Evolutionary conservation across 2,888 invertebrate species (phyloP).

Genomic region (Rutpela maculata): DNA sequence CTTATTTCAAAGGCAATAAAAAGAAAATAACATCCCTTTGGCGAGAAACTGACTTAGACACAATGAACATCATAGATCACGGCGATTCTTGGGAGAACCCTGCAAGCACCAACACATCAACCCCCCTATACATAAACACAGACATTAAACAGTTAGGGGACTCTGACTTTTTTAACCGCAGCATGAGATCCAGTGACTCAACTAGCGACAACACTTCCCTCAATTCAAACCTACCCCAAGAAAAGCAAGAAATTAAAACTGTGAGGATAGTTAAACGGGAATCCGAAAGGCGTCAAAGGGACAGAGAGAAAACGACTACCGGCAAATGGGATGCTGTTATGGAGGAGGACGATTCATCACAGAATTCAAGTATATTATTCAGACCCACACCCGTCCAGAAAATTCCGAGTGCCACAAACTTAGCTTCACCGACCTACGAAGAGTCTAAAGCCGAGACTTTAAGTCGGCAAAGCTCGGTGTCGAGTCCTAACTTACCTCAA

Average conservation of each 20-base stretch:
- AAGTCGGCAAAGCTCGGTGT: constrained; percentile 63
- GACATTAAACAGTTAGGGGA: constrained; percentile 66
- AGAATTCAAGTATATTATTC: constrained; percentile 66
- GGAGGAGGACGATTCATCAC: constrained; percentile 72
- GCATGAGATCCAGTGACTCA: constrained; percentile 76
- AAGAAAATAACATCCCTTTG: constrained; percentile 83
- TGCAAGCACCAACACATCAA: constrained; percentile 66
- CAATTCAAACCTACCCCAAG: constrained; percentile 75
- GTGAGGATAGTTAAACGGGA: constrained; percentile 95
- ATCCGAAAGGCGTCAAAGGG: constrained; percentile 89
- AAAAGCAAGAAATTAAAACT: constrained; percentile 93
- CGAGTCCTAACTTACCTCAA: constrained; percentile 65
- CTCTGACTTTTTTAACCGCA: constrained; percentile 76
- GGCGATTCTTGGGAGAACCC: constrained; percentile 75
- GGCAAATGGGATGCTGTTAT: constrained; percentile 71
- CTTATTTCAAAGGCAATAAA: constrained; percentile 70
- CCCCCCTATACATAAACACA: constrained; percentile 85
- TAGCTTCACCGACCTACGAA: constrained; percentile 57
- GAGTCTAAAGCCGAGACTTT: constrained; percentile 59
- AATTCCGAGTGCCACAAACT: constrained; percentile 42
- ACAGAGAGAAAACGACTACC: constrained; percentile 81
- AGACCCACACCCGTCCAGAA: constrained; percentile 61
- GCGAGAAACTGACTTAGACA: constrained; percentile 94
- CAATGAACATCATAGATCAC: constrained; percentile 85
- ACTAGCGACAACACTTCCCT: constrained; percentile 66